These are phyloP conservation scores for Patella caerulea DNA, from an alignment of 2,888 invertebrate genomes.

Conservation along the genomic window DNA sequence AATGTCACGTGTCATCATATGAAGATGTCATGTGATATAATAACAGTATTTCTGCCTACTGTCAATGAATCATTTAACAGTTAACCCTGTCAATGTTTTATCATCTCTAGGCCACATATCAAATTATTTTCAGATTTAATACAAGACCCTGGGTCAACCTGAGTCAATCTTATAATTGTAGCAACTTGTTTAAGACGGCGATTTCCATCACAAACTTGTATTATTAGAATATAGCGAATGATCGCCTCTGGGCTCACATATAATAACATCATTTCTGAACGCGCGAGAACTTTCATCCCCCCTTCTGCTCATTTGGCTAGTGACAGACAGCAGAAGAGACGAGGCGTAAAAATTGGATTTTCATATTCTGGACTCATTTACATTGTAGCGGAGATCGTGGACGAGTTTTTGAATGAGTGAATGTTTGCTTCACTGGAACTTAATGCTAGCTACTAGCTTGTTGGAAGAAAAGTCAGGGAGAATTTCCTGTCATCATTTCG, in stretches of 20 bases:
- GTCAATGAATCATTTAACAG: no score
- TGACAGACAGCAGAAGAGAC: conserved; percentile 13
- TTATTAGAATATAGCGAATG: not conserved
- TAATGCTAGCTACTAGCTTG: not conserved
- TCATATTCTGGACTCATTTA: conserved; percentile 38
- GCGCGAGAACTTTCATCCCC: not conserved
- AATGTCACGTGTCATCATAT: no score
- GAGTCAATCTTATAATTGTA: no score
- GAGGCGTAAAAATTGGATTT: conserved; percentile 34
- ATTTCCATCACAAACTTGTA: not conserved
- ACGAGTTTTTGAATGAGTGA: not conserved
- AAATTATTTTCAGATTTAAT: not conserved
- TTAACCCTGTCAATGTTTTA: no score
- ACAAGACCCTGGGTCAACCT: not conserved
- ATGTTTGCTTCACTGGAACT: not conserved
- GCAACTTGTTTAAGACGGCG: no score
- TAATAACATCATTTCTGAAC: conserved; percentile 5
- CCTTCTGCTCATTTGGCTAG: not conserved
- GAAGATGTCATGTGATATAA: no score
- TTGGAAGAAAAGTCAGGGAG: not conserved
- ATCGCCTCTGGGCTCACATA: not conserved
- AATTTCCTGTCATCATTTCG: not conserved
- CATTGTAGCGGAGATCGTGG: conserved; percentile 30
- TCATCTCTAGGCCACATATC: no score
- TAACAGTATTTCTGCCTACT: no score